Evolutionary conservation across 2,888 invertebrate genomes (phyloP).

Genomic region (Patella caerulea): DNA sequence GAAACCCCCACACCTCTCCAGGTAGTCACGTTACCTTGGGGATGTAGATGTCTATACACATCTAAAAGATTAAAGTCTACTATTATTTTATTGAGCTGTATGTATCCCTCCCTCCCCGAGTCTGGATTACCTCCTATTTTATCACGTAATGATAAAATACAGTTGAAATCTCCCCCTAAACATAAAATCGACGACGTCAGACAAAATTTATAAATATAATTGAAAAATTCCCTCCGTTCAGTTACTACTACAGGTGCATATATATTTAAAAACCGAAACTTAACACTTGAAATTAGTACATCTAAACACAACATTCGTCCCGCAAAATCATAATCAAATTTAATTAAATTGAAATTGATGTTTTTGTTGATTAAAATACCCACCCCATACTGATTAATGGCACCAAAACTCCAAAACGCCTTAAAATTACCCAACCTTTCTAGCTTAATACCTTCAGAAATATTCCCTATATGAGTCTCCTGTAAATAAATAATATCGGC

Average conservation of each 20-base stretch:
- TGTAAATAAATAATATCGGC: neutral
- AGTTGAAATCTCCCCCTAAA: neutral
- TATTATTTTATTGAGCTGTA: neutral
- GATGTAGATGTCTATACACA: neutral
- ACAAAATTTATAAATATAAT: constrained; percentile 6
- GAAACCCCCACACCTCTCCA: neutral
- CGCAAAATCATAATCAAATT: neutral
- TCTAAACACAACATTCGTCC: neutral
- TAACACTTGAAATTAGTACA: neutral
- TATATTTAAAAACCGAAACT: neutral
- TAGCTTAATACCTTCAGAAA: neutral
- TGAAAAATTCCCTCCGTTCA: neutral
- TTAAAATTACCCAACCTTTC: neutral
- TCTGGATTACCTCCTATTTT: too few relatives aligned
- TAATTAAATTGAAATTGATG: neutral
- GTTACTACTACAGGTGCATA: neutral
- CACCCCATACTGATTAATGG: neutral
- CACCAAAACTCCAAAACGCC: too few relatives aligned
- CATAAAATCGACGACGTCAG: neutral
- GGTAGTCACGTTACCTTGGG: neutral
- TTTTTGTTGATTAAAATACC: neutral
- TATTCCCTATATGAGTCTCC: neutral
- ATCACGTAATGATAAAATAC: too few relatives aligned
- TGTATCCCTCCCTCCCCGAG: too few relatives aligned
- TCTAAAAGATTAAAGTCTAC: neutral